Conservation (phyloP, 2,113 vertebrate species). For the pig (Sus scrofa) region DNA sequence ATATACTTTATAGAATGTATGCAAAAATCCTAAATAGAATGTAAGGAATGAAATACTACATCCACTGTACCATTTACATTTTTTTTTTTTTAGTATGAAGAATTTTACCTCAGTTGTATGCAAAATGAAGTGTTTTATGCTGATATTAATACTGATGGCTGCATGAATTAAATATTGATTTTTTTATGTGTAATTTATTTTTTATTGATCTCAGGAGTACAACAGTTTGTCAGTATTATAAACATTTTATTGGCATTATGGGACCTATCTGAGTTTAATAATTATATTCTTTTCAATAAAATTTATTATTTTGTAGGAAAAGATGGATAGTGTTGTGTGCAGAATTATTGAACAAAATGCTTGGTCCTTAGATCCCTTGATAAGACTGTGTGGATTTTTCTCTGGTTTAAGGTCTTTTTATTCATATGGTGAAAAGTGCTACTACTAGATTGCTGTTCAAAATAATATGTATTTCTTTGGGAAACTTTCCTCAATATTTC, state of each 20-base stretch:
- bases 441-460: conserved; percentile 27
- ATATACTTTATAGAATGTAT: background rate
- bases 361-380: background rate
- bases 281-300: conserved; percentile 65
- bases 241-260: background rate
- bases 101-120: conserved; percentile 48
- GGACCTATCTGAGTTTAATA: conserved; percentile 57
- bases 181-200: conserved; percentile 71
- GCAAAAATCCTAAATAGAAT: conserved; percentile 24
- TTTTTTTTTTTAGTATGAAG: background rate
- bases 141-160: conserved; percentile 34
- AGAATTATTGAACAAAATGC: background rate
- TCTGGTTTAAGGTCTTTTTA: conserved; percentile 24
- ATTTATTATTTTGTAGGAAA: conserved; percentile 58
- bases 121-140: conserved; percentile 61
- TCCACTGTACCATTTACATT: background rate
- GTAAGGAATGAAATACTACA: conserved; percentile 24
- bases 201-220: conserved; percentile 47
- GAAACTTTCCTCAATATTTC: background rate
- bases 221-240: conserved; percentile 55
- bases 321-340: background rate
- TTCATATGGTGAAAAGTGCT: conserved; percentile 11
- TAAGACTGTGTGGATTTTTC: conserved; percentile 21
- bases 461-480: background rate
- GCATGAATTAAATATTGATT: conserved; percentile 61